A percentile compares a stretch with the other conserved stretches of the same genome.
Conservation (phyloP, 1,140 invertebrate species). For the Scaptomyza montana region DNA sequence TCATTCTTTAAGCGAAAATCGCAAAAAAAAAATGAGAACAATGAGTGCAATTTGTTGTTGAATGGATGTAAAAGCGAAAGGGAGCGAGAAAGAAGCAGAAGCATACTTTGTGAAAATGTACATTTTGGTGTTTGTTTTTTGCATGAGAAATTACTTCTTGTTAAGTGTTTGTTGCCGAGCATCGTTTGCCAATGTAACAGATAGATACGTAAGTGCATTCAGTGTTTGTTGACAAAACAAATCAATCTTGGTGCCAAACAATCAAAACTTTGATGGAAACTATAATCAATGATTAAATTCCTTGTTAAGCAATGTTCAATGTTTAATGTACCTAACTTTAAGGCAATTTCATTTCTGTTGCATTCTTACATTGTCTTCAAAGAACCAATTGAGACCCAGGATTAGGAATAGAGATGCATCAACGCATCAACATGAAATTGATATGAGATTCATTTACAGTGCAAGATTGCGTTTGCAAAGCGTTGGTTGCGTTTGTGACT, state of each 20-base stretch:
- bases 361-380: too few species aligned
- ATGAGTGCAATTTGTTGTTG: constrained; percentile 71
- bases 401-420: neutral
- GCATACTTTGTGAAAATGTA: constrained; percentile 5
- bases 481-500: neutral
- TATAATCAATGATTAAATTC: neutral
- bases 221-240: constrained; percentile 46
- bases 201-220: constrained; percentile 23
- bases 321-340: too few species aligned
- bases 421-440: neutral
- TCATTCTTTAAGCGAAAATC: constrained; percentile 2
- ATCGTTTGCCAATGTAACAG: constrained; percentile 36
- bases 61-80: neutral
- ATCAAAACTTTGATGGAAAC: constrained; percentile 5
- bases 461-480: neutral
- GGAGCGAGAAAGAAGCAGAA: too few species aligned
- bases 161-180: neutral
- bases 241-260: constrained; percentile 72
- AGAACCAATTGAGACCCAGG: too few species aligned
- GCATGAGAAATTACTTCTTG: too few species aligned
- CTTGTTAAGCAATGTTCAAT: too few species aligned
- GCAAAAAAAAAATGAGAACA: constrained; percentile 28
- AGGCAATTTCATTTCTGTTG: too few species aligned
- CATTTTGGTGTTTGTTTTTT: constrained; percentile 5
- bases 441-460: neutral